phyloP scores from a whole-genome alignment of 2,113 vertebrate genomes.

The Marmota monax region DNA sequence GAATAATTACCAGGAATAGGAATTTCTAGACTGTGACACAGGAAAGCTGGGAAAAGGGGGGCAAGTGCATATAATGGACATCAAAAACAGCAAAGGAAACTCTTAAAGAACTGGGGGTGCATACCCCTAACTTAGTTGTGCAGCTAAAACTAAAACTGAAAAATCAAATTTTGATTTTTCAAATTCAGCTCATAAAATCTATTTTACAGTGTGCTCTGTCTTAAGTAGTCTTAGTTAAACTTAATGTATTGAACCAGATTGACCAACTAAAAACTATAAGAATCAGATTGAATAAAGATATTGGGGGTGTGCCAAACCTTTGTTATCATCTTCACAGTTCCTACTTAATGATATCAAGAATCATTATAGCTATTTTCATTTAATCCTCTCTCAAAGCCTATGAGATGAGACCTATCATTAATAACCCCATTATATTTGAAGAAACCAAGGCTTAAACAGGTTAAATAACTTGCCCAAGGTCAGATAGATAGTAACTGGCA shows the following conservation, averaged over 20 bases:
- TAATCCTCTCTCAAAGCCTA: conserved; percentile 6
- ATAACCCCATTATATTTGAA: background rate
- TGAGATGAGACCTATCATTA: conserved; percentile 24
- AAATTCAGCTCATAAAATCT: conserved; percentile 35
- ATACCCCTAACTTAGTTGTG: background rate
- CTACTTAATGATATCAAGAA: background rate
- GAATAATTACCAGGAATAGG: conserved; percentile 27
- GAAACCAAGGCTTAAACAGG: background rate
- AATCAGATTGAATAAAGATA: conserved; percentile 31
- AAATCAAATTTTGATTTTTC: conserved; percentile 40
- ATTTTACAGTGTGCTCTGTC: background rate
- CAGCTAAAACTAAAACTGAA: conserved; percentile 23
- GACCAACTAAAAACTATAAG: background rate
- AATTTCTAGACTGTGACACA: background rate
- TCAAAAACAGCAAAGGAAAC: background rate
- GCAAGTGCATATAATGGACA: background rate
- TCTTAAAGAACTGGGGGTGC: background rate
- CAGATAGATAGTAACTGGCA: conserved; percentile 29
- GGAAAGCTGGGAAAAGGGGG: background rate
- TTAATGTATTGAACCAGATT: conserved; percentile 13
- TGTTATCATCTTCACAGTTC: background rate
- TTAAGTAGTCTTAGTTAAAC: conserved; percentile 31
- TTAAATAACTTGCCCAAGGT: conserved; percentile 21
- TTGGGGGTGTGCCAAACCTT: background rate
- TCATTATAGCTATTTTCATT: background rate